Evolutionary conservation across 2,888 invertebrate species (phyloP), one percentile per base, ranked within the genome.

Genomic region (Syrista parreyssii): DNA sequence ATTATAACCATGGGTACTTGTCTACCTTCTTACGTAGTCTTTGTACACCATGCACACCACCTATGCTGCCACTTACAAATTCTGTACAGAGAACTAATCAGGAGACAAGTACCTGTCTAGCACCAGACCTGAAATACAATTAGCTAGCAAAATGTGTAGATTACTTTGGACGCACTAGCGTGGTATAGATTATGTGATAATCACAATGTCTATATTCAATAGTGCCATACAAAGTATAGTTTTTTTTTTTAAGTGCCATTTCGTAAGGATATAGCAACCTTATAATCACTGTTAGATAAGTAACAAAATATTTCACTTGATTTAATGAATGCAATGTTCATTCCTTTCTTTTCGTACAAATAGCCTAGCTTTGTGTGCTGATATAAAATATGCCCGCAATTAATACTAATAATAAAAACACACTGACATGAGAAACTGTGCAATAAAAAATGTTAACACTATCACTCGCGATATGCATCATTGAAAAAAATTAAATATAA

Each of bases 1-100:
- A 91, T 69, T 88, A 71, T n/a, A 31, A 71, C 12, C 55, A 55
- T 55, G 23, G 23, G 23, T 55, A 55, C 55, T 23, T 71, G 71
- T 71, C 71, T 15, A 71, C 6, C 2, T 71, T 31, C 15, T 30
- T 71, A 71, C 71, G 11, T 3, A 71, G 71, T 71, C 71, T 71
- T 30, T 71, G 71, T 30, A 33, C 71, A 6, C 71, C 71, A 71
- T 71, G 71, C 11, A 23, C 31, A 71, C 71, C 71, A 31, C 15
- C 71, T 71, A 71, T 33, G 31, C 71, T 71, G 3, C 31, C 71
- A 30, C 71, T 32, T 71, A 31, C 11, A 9, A 33, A 31, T 30
- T 71, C 33, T 32, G 2, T 33, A 71, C 30, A 71, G 6, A 31
- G 15, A 71, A 71, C 30, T 32, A 31, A 12, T 31, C 12, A 30